Base-by-base conservation (phyloP, 2,888 invertebrate genomes). In the Hesperia comma region DNA sequence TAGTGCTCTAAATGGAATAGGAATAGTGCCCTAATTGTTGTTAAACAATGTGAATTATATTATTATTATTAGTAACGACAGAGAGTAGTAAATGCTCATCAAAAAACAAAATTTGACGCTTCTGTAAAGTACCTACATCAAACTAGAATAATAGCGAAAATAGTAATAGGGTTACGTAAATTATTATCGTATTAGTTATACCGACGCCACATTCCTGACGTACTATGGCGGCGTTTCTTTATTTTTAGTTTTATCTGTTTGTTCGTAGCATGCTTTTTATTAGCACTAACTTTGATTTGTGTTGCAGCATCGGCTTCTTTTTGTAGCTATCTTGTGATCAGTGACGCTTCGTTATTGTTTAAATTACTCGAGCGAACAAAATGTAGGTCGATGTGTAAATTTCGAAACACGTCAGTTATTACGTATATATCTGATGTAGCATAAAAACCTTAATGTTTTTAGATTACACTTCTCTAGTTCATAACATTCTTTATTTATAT, bases 351-450 rank as follows among this genome's bases (percentile, higher is more conserved):
- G 58, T 64, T 67, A 64, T 64, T 69, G 60, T 63, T 68, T 37
- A 55, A 61, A 67, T 67, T 51, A 40, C 55, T 58, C 37, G 63
- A 37, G 19, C 60, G 41, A 33, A 53, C 53, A 37, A 57, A 63
- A 70, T 68, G 61, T 64, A 61, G 61, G 54, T 40, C 68, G 56
- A 54, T 57, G 61, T 40, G 62, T 67, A 58, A 15, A 49, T 67
- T 57, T 51, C 58, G 58, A 62, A 53, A 61, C 41, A 60, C 49
- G 64, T 61, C 5, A 32, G 56, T 53, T 57, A 41, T 61, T 57
- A 67, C 67, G 57, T 61, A 43, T 62, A 43, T 17, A 49, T 37
- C 54, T 61, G 61, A 67, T 67, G 67, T 51, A 49, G 67, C 62
- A 51, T 67, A 62, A 67, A 55, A 67, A 57, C 19, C 55, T 5